A percentile compares a stretch with the other conserved stretches of the same genome.
phyloP scores from a whole-genome alignment of 2,113 vertebrate genomes.

The Caranx ignobilis region DNA sequence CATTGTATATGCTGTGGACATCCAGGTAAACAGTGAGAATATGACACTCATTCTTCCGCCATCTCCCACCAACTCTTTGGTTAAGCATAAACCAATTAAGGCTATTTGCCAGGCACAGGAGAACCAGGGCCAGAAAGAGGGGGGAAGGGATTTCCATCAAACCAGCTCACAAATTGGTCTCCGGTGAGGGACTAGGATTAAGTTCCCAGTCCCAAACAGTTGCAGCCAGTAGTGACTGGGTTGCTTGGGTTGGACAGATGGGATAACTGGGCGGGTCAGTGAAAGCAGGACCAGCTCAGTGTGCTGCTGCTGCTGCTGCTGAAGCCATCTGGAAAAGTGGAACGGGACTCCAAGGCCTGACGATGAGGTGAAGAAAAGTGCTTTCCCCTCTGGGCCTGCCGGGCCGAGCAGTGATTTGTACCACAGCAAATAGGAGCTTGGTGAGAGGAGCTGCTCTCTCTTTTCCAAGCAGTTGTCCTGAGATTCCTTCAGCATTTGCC shows the following conservation, averaged over 20 bases:
- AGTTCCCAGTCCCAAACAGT: slow-evolving; percentile 72
- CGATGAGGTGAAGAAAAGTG: slow-evolving; percentile 84
- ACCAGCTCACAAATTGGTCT: slow-evolving; percentile 73
- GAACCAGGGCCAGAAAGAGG: slow-evolving; percentile 25
- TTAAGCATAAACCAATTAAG: slow-evolving; percentile 71
- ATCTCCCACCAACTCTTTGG: slow-evolving; percentile 1
- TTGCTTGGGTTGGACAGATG: slow-evolving; percentile 75
- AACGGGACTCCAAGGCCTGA: slow-evolving; percentile 76
- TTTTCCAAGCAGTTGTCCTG: slow-evolving; percentile 65
- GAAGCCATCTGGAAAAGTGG: slow-evolving; percentile 85
- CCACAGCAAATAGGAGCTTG: slow-evolving; percentile 65
- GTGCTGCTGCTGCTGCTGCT: slow-evolving; percentile 68
- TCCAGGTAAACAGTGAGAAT: slow-evolving; percentile 25
- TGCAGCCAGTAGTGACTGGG: slow-evolving; percentile 60
- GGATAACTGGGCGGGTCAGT: slow-evolving; percentile 64
- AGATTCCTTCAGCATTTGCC: slow-evolving; percentile 64
- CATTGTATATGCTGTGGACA: slow-evolving; percentile 19
- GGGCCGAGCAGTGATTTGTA: slow-evolving; percentile 78
- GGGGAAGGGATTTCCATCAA: slow-evolving; percentile 60
- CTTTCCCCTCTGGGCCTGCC: slow-evolving; percentile 79
- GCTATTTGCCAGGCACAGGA: slow-evolving; percentile 41
- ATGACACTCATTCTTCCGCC: slow-evolving; percentile 1
- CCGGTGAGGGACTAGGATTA: slow-evolving; percentile 64
- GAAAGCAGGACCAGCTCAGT: slow-evolving; percentile 73
- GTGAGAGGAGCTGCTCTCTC: slow-evolving; percentile 50